These are phyloP conservation scores for Drosophila erecta DNA, from an alignment of 1,140 invertebrate genomes.

Conservation along the genomic window DNA sequence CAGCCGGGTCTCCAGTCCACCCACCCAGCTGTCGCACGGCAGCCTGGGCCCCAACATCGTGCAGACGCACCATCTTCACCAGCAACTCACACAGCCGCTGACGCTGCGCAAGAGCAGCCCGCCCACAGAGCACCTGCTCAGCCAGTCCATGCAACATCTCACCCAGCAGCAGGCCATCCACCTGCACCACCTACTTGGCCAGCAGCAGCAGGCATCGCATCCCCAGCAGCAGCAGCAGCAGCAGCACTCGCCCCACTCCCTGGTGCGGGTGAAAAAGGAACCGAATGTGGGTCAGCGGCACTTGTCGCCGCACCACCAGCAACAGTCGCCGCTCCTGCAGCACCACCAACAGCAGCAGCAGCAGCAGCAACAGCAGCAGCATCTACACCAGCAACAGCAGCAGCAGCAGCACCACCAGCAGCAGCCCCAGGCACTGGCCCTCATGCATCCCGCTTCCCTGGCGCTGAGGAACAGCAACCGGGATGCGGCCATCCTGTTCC, in stretches of 20 bases:
- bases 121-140: constrained; percentile 79
- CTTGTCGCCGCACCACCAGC: constrained; percentile 67
- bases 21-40: constrained; percentile 32
- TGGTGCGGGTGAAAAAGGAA: constrained; percentile 85
- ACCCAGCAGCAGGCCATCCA: constrained; percentile 77
- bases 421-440: constrained; percentile 79
- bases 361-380: constrained; percentile 25
- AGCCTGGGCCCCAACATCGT: constrained; percentile 66
- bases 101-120: constrained; percentile 77
- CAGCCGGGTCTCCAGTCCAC: constrained; percentile 61
- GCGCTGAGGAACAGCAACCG: constrained; percentile 75
- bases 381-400: constrained; percentile 45
- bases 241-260: constrained; percentile 85
- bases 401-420: constrained; percentile 79
- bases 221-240: constrained; percentile 78
- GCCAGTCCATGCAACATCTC: constrained; percentile 82
- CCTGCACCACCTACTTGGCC: constrained; percentile 74
- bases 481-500: constrained; percentile 78
- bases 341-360: constrained; percentile 63
- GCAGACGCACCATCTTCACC: constrained; percentile 79
- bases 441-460: constrained; percentile 80
- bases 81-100: constrained; percentile 80
- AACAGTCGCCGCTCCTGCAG: constrained; percentile 76
- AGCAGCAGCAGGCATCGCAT: constrained; percentile 77
- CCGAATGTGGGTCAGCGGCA: constrained; percentile 76